phyloP scores from a whole-genome alignment of 2,888 invertebrate species.

The Conops quadrifasciatus region DNA sequence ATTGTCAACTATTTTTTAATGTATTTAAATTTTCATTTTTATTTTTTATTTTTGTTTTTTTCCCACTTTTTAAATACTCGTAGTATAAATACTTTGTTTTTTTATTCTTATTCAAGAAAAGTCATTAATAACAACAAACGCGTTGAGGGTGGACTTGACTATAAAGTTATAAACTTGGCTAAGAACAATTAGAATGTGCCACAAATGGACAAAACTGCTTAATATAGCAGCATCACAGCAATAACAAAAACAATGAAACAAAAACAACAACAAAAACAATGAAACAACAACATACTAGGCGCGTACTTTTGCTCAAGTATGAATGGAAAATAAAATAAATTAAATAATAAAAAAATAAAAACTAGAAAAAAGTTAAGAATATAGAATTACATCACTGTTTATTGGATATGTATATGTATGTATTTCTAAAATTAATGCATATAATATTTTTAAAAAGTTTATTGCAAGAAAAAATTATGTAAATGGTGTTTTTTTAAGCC shows the following conservation, averaged over 20 bases:
- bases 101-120: conserved; percentile 5
- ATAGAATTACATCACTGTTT: not conserved
- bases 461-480: too few species aligned
- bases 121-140: conserved; percentile 19
- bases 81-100: too few species aligned
- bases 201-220: conserved; percentile 35
- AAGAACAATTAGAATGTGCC: conserved; percentile 30
- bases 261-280: not conserved
- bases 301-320: not conserved
- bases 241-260: not conserved
- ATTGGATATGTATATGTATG: too few species aligned
- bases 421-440: too few species aligned
- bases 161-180: conserved; percentile 28
- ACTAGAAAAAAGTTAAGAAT: not conserved
- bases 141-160: conserved; percentile 36
- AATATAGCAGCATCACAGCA: not conserved
- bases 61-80: too few species aligned
- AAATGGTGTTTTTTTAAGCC: too few species aligned
- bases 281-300: too few species aligned
- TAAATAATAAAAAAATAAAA: too few species aligned
- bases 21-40: too few species aligned
- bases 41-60: too few species aligned
- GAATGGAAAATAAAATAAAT: not conserved
- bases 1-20: too few species aligned
- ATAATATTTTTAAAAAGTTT: too few species aligned